These are phyloP conservation scores for Zosterops pallidus DNA, from an alignment of 2,113 vertebrate genomes.

Conservation along the genomic window DNA sequence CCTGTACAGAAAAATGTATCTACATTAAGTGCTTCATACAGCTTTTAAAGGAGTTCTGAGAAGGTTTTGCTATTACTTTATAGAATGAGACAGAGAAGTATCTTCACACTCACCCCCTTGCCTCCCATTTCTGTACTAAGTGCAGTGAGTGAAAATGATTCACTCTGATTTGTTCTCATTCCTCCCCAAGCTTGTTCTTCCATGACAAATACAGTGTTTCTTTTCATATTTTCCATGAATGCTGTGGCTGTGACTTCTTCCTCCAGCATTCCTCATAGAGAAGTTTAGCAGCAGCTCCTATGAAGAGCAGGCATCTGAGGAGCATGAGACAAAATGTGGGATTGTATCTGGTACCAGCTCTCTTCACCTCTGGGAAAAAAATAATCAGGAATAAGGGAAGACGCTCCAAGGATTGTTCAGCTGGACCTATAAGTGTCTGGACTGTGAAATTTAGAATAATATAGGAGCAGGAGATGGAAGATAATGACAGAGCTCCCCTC, in stretches of 20 bases:
- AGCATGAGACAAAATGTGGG: neutral
- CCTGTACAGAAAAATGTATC: neutral
- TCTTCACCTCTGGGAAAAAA: neutral
- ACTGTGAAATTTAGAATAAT: neutral
- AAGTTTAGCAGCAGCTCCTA: neutral
- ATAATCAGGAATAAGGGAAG: neutral
- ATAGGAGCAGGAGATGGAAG: neutral
- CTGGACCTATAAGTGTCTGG: neutral
- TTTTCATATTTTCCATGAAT: neutral
- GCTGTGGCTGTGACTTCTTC: neutral
- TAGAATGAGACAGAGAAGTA: neutral
- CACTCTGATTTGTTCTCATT: neutral
- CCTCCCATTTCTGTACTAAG: neutral
- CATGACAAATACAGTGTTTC: neutral
- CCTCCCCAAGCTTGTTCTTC: neutral
- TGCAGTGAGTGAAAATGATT: neutral
- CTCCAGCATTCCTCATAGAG: neutral
- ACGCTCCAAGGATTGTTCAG: neutral
- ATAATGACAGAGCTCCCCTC: neutral
- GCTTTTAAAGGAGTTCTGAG: neutral
- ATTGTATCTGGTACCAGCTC: neutral
- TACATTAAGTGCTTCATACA: neutral
- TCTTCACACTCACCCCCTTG: neutral
- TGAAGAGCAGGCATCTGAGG: neutral
- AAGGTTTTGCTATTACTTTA: neutral